Evolutionary conservation across 1,140 invertebrate species (phyloP).

Genomic region (Zophobas atratus): DNA sequence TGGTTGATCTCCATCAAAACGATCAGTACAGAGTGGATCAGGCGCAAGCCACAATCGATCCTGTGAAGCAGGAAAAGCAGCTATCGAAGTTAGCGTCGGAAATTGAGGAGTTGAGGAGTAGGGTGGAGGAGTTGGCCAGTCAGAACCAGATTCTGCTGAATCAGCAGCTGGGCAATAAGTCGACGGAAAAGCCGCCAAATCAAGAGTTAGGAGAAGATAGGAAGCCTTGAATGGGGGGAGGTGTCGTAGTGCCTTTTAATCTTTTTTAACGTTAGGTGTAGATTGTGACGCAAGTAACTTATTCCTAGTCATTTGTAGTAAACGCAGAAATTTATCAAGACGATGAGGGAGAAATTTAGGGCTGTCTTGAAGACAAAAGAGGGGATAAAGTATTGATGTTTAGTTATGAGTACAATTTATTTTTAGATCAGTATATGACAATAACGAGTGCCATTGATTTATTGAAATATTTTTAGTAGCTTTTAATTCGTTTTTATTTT

Average conservation of each 20-base stretch:
- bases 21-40: constrained; percentile 23
- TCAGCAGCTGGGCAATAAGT: constrained; percentile 45
- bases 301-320: constrained; percentile 38
- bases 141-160: constrained; percentile 64
- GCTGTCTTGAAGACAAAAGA: neutral
- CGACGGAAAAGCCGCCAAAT: constrained; percentile 47
- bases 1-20: constrained; percentile 2
- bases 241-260: constrained; percentile 7
- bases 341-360: neutral
- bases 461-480: constrained; percentile 42
- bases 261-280: constrained; percentile 31
- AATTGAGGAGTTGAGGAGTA: constrained; percentile 62
- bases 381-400: constrained; percentile 25
- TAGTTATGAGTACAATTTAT: constrained; percentile 34
- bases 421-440: constrained; percentile 38
- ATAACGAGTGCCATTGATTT: constrained; percentile 44
- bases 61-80: constrained; percentile 60
- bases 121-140: constrained; percentile 60
- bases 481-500: neutral
- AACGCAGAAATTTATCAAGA: constrained; percentile 22
- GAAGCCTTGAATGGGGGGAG: constrained; percentile 8
- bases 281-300: constrained; percentile 42
- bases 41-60: constrained; percentile 47
- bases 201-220: constrained; percentile 22
- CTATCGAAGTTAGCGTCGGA: constrained; percentile 63